Evolutionary conservation across 2,113 vertebrate genomes (phyloP), one percentile per base, ranked within the genome.

Genomic region (Tauraco erythrolophus): DNA sequence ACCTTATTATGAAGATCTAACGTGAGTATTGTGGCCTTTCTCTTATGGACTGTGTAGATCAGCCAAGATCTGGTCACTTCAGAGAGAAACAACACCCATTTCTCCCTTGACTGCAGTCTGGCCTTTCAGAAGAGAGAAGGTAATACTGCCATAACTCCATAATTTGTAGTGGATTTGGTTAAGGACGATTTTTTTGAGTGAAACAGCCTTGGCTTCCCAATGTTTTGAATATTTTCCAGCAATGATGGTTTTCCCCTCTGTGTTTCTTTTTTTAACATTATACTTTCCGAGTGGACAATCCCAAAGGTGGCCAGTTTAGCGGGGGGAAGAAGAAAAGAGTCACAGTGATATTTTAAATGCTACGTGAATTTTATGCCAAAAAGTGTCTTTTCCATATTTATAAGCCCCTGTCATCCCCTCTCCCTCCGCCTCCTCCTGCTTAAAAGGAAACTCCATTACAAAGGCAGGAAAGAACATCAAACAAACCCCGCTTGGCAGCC

Each of bases 401-500:
- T 90, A 96, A 96, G 93, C 95, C 84, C 91, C 81, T 95, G 94
- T 97, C 96, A 96, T 91, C 94, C 89, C 79, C 78, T 94, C 85
- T 96, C 97, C 95, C 94, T 94, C 89, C 81, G 48, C 88, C 96
- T 96, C 83, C 54, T 51, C 96, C 95, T 93, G 92, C 95, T 95
- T 97, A 65, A 95, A 98, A 96, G 98, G 98, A 98, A 98, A 94
- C 93, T 88, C 88, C 96, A 96, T 97, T 93, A 98, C 98, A 98
- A 98, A 98, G 98, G 98, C 98, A 98, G 98, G 98, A 98, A 98
- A 98, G 97, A 88, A 98, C 98, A 98, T 98, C 98, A 98, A 98
- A 98, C 97, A 83, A 84, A 50, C 94, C 41, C 74, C 22, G 76
- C 97, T 97, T 97, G 98, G 98, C 98, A 96, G 97, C 95, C 94